Base-by-base conservation (phyloP, 2,113 vertebrate species). In the Chitala chitala region DNA sequence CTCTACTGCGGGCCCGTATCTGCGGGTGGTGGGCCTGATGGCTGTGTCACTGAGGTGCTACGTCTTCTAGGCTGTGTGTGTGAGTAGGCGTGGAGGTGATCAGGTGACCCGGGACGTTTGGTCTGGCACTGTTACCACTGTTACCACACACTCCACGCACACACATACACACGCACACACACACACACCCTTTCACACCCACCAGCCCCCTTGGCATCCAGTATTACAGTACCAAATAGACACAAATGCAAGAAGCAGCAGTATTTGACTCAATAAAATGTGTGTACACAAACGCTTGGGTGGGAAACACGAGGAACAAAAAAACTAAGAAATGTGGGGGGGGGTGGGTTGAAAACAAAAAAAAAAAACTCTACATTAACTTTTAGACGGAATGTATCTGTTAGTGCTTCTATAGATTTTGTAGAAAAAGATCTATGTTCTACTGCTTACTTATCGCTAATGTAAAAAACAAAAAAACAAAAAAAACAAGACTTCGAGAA, bases 361-460 rank as follows among this genome's bases (percentile, higher is more conserved):
- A 84, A 84, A 74, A 81, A 84, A 82, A 80, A 70, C 75, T 80
- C 86, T 82, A 85, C 86, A 82, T 88, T 79, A 87, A 89, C 85
- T 85, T 91, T 89, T 91, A 92, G 91, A 91, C 86, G 86, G 89
- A 92, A 91, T 91, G 91, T 91, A 89, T 88, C 89, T 88, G 88
- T 90, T 91, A 91, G 89, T 90, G 89, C 88, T 90, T 90, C 91
- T 89, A 89, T 91, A 91, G 90, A 90, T 91, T 92, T 92, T 91
- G 89, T 92, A 92, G 90, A 82, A 85, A 82, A 89, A 90, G 81
- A 91, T 91, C 87, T 92, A 89, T 92, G 91, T 92, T 90, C 89
- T 88, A 87, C 87, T 90, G 89, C 88, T 89, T 90, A 90, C 87
- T 90, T 91, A 91, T 91, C 81, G 87, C 89, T 91, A 84, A 91